Percentiles rank a stretch among this genome's conserved stretches.
Conservation (phyloP, 2,888 invertebrate species). For the Euproctis similis region DNA sequence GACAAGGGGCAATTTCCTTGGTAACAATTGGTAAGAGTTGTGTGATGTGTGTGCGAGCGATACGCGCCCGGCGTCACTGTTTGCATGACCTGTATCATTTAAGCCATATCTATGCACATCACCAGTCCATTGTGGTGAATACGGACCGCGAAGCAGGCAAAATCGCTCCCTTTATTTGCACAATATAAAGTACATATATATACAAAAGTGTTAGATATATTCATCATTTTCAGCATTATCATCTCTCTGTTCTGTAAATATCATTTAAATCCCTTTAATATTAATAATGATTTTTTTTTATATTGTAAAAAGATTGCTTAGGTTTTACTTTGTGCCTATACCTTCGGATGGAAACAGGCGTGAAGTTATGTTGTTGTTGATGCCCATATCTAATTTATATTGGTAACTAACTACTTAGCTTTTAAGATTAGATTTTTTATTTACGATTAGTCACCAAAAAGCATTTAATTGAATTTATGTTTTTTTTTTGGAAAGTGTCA, state of each 20-base stretch:
- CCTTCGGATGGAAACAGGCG: too few relatives aligned
- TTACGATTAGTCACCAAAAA: too few relatives aligned
- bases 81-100: constrained; percentile 53
- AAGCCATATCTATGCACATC: constrained; percentile 66
- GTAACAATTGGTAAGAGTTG: constrained; percentile 46
- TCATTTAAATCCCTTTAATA: too few relatives aligned
- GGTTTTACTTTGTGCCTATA: too few relatives aligned
- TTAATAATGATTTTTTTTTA: too few relatives aligned
- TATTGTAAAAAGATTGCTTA: too few relatives aligned
- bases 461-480: background rate
- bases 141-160: constrained; percentile 63
- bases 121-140: constrained; percentile 60
- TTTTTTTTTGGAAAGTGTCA: background rate
- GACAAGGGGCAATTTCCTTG: constrained; percentile 29
- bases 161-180: constrained; percentile 62
- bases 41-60: constrained; percentile 42
- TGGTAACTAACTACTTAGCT: too few relatives aligned
- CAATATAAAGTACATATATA: constrained; percentile 43
- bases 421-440: too few relatives aligned
- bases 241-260: too few relatives aligned
- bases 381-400: too few relatives aligned
- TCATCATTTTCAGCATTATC: too few relatives aligned
- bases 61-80: constrained; percentile 38
- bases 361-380: too few relatives aligned
- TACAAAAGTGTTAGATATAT: constrained; percentile 25